These are phyloP conservation scores for Regulus satrapa DNA, from an alignment of 2,113 vertebrate genomes.

Conservation along the genomic window DNA sequence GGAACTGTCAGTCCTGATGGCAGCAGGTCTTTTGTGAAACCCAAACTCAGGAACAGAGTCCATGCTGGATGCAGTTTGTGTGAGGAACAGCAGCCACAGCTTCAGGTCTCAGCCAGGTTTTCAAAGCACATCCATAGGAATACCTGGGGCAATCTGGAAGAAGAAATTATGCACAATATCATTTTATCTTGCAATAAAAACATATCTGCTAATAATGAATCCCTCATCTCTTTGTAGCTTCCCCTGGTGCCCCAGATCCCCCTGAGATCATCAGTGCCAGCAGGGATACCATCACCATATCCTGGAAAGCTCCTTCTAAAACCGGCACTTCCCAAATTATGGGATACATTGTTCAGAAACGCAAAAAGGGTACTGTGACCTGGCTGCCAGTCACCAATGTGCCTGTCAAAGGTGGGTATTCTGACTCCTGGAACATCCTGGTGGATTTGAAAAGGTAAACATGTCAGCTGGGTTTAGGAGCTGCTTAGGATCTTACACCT, in stretches of 20 bases:
- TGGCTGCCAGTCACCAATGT: constrained; percentile 77
- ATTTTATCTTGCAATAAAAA: neutral
- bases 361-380: constrained; percentile 82
- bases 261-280: constrained; percentile 79
- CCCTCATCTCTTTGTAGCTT: constrained; percentile 60
- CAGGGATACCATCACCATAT: constrained; percentile 76
- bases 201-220: neutral
- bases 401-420: constrained; percentile 74
- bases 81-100: neutral
- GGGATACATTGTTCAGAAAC: constrained; percentile 86
- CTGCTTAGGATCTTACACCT: neutral
- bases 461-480: neutral
- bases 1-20: neutral
- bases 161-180: neutral
- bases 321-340: constrained; percentile 74
- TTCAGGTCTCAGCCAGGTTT: neutral
- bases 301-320: constrained; percentile 79
- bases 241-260: constrained; percentile 77
- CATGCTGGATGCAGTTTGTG: neutral
- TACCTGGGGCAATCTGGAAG: neutral
- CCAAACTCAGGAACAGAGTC: neutral
- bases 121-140: neutral
- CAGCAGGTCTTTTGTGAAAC: neutral
- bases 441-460: neutral
- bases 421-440: neutral